Evolutionary conservation across 1,140 invertebrate genomes (phyloP).

Genomic region (Drosophila sp.): DNA sequence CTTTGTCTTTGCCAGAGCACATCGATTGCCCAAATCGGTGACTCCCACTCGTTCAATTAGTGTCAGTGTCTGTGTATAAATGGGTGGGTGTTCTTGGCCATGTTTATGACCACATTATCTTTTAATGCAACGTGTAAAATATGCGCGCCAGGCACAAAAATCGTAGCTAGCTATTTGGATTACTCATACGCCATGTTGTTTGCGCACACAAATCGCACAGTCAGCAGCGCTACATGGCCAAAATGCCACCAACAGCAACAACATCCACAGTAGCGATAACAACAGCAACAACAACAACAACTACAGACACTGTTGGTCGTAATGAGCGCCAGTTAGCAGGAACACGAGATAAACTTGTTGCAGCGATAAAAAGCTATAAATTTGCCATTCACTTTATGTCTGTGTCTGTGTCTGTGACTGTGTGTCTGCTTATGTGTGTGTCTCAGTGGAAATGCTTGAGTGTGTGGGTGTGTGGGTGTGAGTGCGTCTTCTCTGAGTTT

Average conservation of each 20-base stretch:
- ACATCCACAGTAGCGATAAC: slow-evolving; percentile 3
- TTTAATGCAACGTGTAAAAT: slow-evolving; percentile 53
- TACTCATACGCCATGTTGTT: slow-evolving; percentile 56
- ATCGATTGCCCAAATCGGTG: slow-evolving; percentile 7
- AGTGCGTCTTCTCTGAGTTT: slow-evolving; percentile 11
- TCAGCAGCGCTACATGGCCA: slow-evolving; percentile 30
- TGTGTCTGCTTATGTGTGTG: background rate
- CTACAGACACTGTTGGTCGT: slow-evolving; percentile 32
- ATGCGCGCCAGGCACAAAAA: slow-evolving; percentile 21
- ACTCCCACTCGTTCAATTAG: slow-evolving; percentile 31
- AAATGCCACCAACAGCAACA: slow-evolving; percentile 22
- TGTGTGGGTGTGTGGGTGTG: slow-evolving; percentile 25
- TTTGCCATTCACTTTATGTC: slow-evolving; percentile 56
- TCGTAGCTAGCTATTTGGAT: slow-evolving; percentile 43
- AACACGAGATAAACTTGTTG: slow-evolving; percentile 81
- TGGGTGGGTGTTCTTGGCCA: background rate
- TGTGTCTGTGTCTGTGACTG: slow-evolving; percentile 20
- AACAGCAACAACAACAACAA: slow-evolving; percentile 16
- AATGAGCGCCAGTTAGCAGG: slow-evolving; percentile 75
- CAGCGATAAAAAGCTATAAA: slow-evolving; percentile 79
- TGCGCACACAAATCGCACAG: slow-evolving; percentile 36
- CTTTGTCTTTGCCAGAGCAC: slow-evolving; percentile 11
- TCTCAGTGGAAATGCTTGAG: slow-evolving; percentile 2
- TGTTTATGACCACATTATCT: slow-evolving; percentile 50
- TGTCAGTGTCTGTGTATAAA: background rate